Percentiles rank a stretch among this genome's conserved stretches.
Conservation (phyloP, 2,888 invertebrate species). For the Zygogramma bicolorata region DNA sequence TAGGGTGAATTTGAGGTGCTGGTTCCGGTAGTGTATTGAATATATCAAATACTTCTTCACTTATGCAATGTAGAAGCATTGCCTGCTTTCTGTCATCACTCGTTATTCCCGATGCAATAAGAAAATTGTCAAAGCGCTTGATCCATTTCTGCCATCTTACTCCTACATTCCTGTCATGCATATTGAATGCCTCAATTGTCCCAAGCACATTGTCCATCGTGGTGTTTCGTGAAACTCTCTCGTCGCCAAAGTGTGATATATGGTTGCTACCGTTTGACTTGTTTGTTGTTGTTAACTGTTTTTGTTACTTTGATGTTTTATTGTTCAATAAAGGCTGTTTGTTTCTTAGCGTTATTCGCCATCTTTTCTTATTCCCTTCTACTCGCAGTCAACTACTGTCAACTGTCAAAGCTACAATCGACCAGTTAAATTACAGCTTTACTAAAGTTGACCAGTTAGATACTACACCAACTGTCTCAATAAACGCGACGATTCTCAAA, state of each 20-base stretch:
- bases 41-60: too few species aligned
- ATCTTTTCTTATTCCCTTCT: too few species aligned
- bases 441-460: neutral
- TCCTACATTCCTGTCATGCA: slow-evolving; percentile 20
- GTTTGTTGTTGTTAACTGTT: neutral
- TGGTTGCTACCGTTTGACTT: neutral
- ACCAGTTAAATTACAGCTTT: neutral
- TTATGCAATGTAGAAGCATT: too few species aligned
- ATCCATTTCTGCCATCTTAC: slow-evolving; percentile 25
- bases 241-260: neutral
- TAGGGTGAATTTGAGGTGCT: too few species aligned
- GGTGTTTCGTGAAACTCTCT: neutral
- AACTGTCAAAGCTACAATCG: neutral
- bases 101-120: slow-evolving; percentile 26
- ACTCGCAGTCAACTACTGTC: neutral
- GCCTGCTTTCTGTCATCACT: slow-evolving; percentile 22
- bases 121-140: slow-evolving; percentile 26
- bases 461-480: too few species aligned
- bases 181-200: slow-evolving; percentile 11
- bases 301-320: too few species aligned
- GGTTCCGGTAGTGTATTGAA: too few species aligned
- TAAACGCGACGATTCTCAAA: too few species aligned
- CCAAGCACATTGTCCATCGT: neutral
- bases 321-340: too few species aligned
- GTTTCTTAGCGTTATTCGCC: too few species aligned